These are phyloP conservation scores for Monopterus albus DNA, from an alignment of 2,113 vertebrate genomes.

Conservation along the genomic window DNA sequence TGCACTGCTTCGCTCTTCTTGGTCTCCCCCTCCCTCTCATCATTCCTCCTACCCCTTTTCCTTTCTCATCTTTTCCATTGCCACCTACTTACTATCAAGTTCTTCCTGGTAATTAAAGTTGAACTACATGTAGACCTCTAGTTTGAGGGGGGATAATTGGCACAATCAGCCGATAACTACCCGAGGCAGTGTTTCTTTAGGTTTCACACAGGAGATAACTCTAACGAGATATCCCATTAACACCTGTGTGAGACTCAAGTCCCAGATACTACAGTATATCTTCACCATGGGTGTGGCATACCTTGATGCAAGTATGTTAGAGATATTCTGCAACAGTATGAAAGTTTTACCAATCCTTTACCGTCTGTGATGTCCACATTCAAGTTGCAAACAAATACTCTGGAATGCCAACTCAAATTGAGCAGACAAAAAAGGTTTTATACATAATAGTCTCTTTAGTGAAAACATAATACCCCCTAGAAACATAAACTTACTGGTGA, in stretches of 20 bases:
- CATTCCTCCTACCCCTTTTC: slow-evolving; percentile 33
- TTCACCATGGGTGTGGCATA: neutral
- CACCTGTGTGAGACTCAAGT: neutral
- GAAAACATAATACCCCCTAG: no score
- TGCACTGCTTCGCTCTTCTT: slow-evolving; percentile 62
- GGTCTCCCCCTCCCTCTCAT: slow-evolving; percentile 48
- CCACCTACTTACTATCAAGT: slow-evolving; percentile 62
- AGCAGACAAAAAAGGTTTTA: no score
- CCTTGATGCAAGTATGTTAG: neutral
- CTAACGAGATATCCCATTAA: slow-evolving; percentile 16
- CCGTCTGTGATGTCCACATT: neutral
- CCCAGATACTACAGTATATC: neutral
- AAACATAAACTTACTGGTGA: no score
- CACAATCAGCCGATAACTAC: slow-evolving; percentile 48
- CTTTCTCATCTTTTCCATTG: slow-evolving; percentile 66
- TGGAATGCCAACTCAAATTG: no score
- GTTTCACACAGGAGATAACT: slow-evolving; percentile 8
- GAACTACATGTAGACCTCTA: slow-evolving; percentile 61
- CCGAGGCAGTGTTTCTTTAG: slow-evolving; percentile 21
- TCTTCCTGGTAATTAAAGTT: slow-evolving; percentile 74
- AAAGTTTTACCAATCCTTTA: neutral
- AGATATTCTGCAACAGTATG: neutral
- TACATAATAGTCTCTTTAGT: no score
- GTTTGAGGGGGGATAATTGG: slow-evolving; percentile 39
- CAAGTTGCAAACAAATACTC: neutral